Evolutionary conservation across 2,888 invertebrate species (phyloP).

Genomic region (Invenusta paracnida): DNA sequence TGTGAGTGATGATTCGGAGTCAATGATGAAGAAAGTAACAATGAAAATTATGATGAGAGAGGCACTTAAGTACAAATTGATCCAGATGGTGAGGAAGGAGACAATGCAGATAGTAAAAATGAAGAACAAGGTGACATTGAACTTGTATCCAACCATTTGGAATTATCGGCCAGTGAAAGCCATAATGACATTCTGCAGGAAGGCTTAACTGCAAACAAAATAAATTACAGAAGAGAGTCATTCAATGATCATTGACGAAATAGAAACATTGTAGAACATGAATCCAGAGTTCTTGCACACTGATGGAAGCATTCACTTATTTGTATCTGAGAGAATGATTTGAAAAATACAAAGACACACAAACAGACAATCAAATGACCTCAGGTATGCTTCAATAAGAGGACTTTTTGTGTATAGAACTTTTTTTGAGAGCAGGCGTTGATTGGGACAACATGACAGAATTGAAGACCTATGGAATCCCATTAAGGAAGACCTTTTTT

Average conservation of each 20-base stretch:
- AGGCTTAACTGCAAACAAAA: no score
- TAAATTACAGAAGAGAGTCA: no score
- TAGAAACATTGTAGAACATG: no score
- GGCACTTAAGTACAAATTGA: background rate
- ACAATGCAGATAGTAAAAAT: no score
- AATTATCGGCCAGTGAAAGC: no score
- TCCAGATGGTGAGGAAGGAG: background rate
- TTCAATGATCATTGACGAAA: no score
- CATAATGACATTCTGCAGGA: no score
- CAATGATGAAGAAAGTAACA: background rate
- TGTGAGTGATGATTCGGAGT: background rate
- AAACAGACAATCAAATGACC: background rate
- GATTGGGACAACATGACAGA: background rate
- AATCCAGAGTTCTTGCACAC: background rate
- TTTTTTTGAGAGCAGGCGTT: background rate
- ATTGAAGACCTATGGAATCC: background rate
- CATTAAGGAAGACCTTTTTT: background rate
- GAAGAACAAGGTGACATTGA: no score
- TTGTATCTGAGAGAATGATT: background rate
- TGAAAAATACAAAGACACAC: background rate
- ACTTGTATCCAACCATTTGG: no score
- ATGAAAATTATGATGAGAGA: background rate
- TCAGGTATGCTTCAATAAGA: background rate
- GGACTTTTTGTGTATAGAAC: background rate
- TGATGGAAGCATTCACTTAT: background rate